Conservation (phyloP, 2,113 vertebrate species). For the Saimiri boliviensis region DNA sequence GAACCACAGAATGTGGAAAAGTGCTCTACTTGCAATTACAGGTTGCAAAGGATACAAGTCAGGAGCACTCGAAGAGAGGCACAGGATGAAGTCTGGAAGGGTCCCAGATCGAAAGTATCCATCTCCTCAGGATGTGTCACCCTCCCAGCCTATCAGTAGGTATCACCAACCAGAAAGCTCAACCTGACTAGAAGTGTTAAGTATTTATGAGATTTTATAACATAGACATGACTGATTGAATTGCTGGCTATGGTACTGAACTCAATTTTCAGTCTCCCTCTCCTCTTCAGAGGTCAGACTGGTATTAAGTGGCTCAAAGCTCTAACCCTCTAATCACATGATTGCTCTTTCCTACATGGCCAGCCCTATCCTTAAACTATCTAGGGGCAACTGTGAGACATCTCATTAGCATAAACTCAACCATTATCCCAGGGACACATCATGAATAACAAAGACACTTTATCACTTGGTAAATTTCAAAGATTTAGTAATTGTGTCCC, state of each 20-base stretch:
- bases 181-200: background rate
- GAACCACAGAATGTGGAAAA: background rate
- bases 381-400: background rate
- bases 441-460: background rate
- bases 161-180: background rate
- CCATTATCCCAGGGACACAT: background rate
- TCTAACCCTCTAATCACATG: too few species aligned
- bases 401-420: background rate
- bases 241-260: background rate
- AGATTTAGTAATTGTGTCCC: background rate
- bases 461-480: background rate
- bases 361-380: background rate
- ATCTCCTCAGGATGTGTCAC: background rate
- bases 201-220: background rate
- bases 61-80: background rate
- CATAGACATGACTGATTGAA: background rate
- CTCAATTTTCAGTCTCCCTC: background rate
- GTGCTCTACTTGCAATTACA: background rate
- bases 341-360: background rate
- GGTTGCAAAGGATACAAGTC: background rate
- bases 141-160: rapidly evolving
- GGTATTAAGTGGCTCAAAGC: background rate
- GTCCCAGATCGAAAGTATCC: background rate
- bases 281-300: background rate
- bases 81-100: background rate